Evolutionary conservation across 2,113 vertebrate genomes (phyloP).

Genomic region (human (Homo sapiens)): GRCh38 chr17:3839001-3839500

Average conservation of each 20-base stretch:
- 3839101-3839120: background rate
- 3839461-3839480: no score
- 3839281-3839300: background rate
- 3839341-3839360: background rate
- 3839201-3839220: constrained; percentile 5
- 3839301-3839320: background rate
- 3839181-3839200: constrained; percentile 11
- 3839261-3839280: background rate
- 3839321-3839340: background rate
- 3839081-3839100: background rate
- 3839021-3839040: constrained; percentile 30
- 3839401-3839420: background rate
- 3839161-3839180: background rate
- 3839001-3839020: background rate
- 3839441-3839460: background rate
- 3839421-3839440: background rate
- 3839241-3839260: background rate
- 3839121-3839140: constrained; percentile 39
- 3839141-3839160: background rate
- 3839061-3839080: background rate
- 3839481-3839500: no score
- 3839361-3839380: background rate
- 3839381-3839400: background rate
- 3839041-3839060: background rate
- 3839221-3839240: constrained; percentile 1